Evolutionary conservation across 2,888 invertebrate species (phyloP).

Genomic region (Sarcophaga carnaria): DNA sequence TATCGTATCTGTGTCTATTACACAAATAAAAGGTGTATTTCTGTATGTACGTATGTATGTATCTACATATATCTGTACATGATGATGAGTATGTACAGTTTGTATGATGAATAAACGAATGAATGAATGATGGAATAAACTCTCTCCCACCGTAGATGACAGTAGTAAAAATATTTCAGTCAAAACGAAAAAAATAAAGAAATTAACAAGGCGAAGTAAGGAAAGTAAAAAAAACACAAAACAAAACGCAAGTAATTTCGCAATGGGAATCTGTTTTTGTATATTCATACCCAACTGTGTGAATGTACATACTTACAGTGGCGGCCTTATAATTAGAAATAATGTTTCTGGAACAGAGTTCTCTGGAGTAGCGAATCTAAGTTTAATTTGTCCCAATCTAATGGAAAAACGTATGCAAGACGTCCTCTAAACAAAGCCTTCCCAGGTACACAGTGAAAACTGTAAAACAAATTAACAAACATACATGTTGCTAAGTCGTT

Average conservation of each 20-base stretch:
- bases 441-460: too few relatives aligned
- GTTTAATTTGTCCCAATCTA: too few relatives aligned
- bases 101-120: not conserved
- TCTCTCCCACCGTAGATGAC: constrained; percentile 55
- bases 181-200: too few relatives aligned
- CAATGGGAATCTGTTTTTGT: constrained; percentile 26
- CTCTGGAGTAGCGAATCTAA: too few relatives aligned
- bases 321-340: too few relatives aligned
- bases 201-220: not conserved
- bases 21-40: constrained; percentile 44
- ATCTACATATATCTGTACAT: not conserved
- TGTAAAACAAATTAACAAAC: too few relatives aligned
- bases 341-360: too few relatives aligned
- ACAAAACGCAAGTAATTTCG: constrained; percentile 36
- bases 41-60: not conserved
- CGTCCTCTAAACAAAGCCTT: too few relatives aligned
- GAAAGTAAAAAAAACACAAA: constrained; percentile 1
- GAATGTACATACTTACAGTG: not conserved
- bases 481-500: too few relatives aligned
- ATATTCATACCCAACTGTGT: not conserved
- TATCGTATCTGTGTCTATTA: constrained; percentile 31
- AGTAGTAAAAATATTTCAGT: constrained; percentile 48
- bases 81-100: constrained; percentile 1
- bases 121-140: not conserved
- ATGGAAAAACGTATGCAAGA: too few relatives aligned